Evolutionary conservation across 2,113 vertebrate genomes (phyloP), one percentile per base, ranked within the genome.

Genomic region (Rhabdornis inornatus): DNA sequence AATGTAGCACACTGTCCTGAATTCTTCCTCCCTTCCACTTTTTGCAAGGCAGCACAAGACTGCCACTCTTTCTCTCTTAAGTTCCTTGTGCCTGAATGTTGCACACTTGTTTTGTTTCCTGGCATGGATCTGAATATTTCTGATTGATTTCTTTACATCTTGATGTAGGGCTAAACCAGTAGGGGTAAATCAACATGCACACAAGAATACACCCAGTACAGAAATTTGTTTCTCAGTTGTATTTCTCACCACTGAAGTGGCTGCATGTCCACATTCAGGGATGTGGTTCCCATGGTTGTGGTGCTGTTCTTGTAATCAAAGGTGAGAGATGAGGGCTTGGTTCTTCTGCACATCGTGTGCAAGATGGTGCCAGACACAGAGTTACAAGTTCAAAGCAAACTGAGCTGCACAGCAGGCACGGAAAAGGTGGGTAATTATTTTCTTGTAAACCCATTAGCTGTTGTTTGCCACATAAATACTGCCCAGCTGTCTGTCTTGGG

Each of bases 191-290:
- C 31, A 31, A 4, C 13, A 5, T 5, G 1, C 42, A 44, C 28
- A 55, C 28, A 60, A 39, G 50, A 70, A 23, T 27, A 24, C 1
- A 2, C 37, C 30, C 19, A 15, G 35, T 40, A 31, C 8, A n/a
- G 66, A 35, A n/a, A 2, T 2, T 22, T 37, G 12, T 66, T 66
- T 65, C 68, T 31, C 10, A 17, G 47, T 23, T 85, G 39, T n/a
- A 33, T 63, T 42, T 88, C 42, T 68, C 42, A 68, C 53, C 30
- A 11, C 25, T 56, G 45, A 47, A 37, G 30, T 7, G 35, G 19
- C 57, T 83, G 25, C 47, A 47, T 1, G 27, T 50, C 52, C 23
- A 33, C 0, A 0, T 45, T 39, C 10, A 28, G 64, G 59, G 59
- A 42, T 42, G 11, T 57, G 27, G 7, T 53, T 76, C 39, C n/a